phyloP scores from a whole-genome alignment of 2,888 invertebrate species.

The Glomeris marginata region DNA sequence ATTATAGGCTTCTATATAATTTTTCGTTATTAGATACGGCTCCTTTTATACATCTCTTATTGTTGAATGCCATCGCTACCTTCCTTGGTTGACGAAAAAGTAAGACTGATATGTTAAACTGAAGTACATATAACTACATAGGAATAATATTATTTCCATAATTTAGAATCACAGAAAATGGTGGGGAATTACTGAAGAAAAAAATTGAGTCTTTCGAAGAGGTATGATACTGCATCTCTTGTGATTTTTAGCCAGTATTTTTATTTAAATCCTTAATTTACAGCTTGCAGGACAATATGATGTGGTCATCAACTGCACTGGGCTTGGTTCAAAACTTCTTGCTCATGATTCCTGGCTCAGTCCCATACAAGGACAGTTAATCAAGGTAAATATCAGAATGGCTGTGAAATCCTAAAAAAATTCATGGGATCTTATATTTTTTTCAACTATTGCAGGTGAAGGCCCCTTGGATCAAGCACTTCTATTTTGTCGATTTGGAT shows the following conservation, averaged over 20 bases:
- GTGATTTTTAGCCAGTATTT: constrained; percentile 18
- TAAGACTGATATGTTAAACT: constrained; percentile 29
- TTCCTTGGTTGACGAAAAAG: constrained; percentile 63
- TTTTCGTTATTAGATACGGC: constrained; percentile 54
- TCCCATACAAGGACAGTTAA: constrained; percentile 30
- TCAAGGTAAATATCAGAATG: constrained; percentile 17
- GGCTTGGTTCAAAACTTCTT: constrained; percentile 28
- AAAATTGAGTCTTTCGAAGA: constrained; percentile 46
- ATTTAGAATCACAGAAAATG: constrained; percentile 44
- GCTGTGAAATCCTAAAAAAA: background rate
- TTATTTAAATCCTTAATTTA: constrained; percentile 9
- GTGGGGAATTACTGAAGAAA: constrained; percentile 44
- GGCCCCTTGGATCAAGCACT: constrained; percentile 81
- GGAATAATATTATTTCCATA: constrained; percentile 11
- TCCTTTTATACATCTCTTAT: constrained; percentile 63
- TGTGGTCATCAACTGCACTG: constrained; percentile 34
- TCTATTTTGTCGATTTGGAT: constrained; percentile 70
- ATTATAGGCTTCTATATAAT: background rate
- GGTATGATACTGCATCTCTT: constrained; percentile 25
- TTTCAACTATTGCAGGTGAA: constrained; percentile 37
- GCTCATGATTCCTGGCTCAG: constrained; percentile 28
- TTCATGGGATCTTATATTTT: constrained; percentile 1
- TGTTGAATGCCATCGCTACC: constrained; percentile 52
- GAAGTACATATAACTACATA: background rate
- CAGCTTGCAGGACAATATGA: constrained; percentile 30